Base-by-base conservation (phyloP, 2,888 invertebrate genomes). In the Biston betularia region DNA sequence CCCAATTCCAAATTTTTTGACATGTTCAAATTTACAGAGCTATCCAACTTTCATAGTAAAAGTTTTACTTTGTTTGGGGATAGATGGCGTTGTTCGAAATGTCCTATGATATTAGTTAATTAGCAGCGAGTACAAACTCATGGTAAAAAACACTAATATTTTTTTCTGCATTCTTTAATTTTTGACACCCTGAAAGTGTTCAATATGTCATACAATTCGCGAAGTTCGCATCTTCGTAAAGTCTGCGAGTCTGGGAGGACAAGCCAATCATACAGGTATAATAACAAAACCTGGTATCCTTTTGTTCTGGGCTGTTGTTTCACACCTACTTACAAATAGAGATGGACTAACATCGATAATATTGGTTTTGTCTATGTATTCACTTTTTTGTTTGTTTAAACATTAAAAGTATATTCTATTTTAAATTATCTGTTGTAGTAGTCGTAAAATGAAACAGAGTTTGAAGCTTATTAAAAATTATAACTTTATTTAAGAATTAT, bases 291-390 rank as follows among this genome's bases (percentile, higher is more conserved):
- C 57, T 60, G 76, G 75, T 79, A 84, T 86, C 82, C 86, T 87
- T 89, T 88, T 88, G 87, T 89, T 87, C 83, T 78, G 77, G 77
- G 79, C 78, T 84, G 85, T 87, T 89, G 87, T 87, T 91, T 91
- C 88, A 88, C 91, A 91, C 91, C 89, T 89, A 88, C 89, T 91
- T 89, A 88, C 81, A 77, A 80, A 81, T 81, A 82, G 80, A 79
- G 76, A 63, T 68, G 63, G 12, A 4, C 11, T 44, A 40, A 42
- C 7, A 33, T 44, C 54, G 54, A 54, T 54, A 54, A 52, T 14
- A 24, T 38, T 52, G n/a, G 38, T 6, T 44, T 24, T 55, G 12
- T 10, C 24, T 2, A 6, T 9, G 38, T 38, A 38, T 38, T 6
- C 2, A 38, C 9, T 8, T 8, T 8, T 38, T 8, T 8, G n/a